A percentile compares a stretch with the other conserved stretches of the same genome.
Evolutionary conservation across 2,797 vertebrate genomes (phyloP).

Genomic region (Malacoctenus gilli): DNA sequence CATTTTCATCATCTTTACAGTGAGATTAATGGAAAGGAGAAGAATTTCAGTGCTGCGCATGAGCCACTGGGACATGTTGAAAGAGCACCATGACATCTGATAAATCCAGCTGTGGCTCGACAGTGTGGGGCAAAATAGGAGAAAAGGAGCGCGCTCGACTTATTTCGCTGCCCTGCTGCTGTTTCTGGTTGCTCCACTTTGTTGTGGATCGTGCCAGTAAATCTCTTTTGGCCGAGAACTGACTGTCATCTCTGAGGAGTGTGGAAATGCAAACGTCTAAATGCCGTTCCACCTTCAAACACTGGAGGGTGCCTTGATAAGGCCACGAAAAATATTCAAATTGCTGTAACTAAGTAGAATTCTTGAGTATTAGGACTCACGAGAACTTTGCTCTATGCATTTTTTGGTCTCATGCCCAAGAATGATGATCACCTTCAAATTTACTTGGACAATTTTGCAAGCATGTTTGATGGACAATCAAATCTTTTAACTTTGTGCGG

Average conservation of each 20-base stretch:
- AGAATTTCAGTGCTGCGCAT: constrained; percentile 34
- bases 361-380: too few species aligned
- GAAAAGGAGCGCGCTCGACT: constrained; percentile 32
- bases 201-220: constrained; percentile 30
- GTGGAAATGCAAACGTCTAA: too few species aligned
- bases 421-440: too few species aligned
- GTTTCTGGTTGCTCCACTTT: constrained; percentile 34
- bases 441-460: too few species aligned
- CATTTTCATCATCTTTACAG: constrained; percentile 43
- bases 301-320: too few species aligned
- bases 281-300: too few species aligned
- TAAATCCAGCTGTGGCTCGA: constrained; percentile 47
- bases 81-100: constrained; percentile 57
- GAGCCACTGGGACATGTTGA: constrained; percentile 37
- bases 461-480: too few species aligned
- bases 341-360: too few species aligned
- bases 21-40: constrained; percentile 52
- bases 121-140: constrained; percentile 39
- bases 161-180: constrained; percentile 33
- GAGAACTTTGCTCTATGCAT: too few species aligned
- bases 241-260: background rate
- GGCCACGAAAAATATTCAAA: too few species aligned
- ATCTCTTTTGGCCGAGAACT: constrained; percentile 14
- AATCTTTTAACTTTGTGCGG: too few species aligned
- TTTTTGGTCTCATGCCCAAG: too few species aligned